phyloP scores from a whole-genome alignment of 2,113 vertebrate genomes.

The Zingel zingel region DNA sequence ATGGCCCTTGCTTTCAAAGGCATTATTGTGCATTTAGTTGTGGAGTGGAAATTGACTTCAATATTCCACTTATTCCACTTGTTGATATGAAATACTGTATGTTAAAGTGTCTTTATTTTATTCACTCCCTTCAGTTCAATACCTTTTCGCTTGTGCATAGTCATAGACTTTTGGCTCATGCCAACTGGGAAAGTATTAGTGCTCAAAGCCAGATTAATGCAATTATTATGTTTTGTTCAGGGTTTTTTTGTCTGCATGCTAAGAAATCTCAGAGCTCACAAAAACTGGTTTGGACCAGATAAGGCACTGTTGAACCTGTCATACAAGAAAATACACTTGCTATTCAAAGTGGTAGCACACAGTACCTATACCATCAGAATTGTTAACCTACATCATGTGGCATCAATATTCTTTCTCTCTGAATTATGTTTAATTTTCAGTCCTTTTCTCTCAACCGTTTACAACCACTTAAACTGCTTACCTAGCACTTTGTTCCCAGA shows the following conservation, averaged over 20 bases:
- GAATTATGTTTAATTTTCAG: not conserved
- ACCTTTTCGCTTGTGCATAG: not conserved
- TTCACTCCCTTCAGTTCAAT: not conserved
- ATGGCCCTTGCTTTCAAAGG: not conserved
- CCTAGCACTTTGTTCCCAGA: slow-evolving; percentile 24
- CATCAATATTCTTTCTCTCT: not conserved
- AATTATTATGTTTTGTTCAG: not conserved
- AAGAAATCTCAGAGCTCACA: slow-evolving; percentile 30
- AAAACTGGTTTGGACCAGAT: slow-evolving; percentile 50
- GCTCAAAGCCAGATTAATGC: slow-evolving; percentile 20
- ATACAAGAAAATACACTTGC: not conserved
- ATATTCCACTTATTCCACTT: not conserved
- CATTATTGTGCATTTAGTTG: not conserved
- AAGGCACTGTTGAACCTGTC: not conserved
- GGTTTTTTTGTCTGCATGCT: slow-evolving; percentile 14
- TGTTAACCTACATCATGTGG: slow-evolving; percentile 16
- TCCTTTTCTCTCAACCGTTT: not conserved
- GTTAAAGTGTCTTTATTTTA: not conserved
- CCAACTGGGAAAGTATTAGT: not conserved
- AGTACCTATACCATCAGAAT: not conserved
- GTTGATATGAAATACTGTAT: not conserved
- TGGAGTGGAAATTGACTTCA: not conserved
- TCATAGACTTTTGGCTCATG: not conserved
- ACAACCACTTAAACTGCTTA: slow-evolving; percentile 19
- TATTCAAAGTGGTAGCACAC: not conserved